These are phyloP conservation scores for Holothuria scabra DNA, from an alignment of 53 echinoderm and acorn worm species.

Conservation along the genomic window DNA sequence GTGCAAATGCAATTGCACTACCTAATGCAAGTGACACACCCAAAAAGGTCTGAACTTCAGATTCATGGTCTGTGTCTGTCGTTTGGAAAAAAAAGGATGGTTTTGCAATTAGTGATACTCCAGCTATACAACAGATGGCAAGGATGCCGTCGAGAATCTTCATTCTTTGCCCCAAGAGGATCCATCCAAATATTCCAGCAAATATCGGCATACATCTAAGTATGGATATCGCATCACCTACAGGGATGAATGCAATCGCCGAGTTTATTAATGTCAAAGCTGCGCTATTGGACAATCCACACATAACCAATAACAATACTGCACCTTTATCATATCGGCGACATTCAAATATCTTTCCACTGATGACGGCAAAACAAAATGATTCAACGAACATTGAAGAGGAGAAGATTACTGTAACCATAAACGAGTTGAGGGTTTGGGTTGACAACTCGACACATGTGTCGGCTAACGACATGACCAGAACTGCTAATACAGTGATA, in stretches of 20 bases:
- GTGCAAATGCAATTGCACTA: not conserved
- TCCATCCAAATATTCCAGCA: slow-evolving; percentile 8
- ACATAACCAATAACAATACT: not conserved
- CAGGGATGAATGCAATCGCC: slow-evolving; percentile 2
- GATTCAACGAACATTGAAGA: not conserved
- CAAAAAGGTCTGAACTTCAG: not conserved
- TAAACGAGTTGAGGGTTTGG: not conserved
- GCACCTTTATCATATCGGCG: not conserved
- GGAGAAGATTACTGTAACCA: not conserved
- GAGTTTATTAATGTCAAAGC: slow-evolving; percentile 10
- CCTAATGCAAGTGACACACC: slow-evolving; percentile 8
- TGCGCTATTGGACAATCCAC: not conserved
- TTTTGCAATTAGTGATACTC: slow-evolving; percentile 5
- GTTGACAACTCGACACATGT: not conserved
- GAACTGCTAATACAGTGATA: not conserved
- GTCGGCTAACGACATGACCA: slow-evolving; percentile 21
- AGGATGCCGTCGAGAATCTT: not conserved
- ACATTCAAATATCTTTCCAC: not conserved
- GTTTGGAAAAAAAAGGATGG: slow-evolving; percentile 13
- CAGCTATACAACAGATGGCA: not conserved
- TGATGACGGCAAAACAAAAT: not conserved
- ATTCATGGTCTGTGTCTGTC: not conserved
- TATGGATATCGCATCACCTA: slow-evolving; percentile 20
- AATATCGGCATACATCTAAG: slow-evolving; percentile 20
- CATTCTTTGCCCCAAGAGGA: not conserved